Conservation (phyloP, 1,140 invertebrate species). For the Aphaenogaster floridana region DNA sequence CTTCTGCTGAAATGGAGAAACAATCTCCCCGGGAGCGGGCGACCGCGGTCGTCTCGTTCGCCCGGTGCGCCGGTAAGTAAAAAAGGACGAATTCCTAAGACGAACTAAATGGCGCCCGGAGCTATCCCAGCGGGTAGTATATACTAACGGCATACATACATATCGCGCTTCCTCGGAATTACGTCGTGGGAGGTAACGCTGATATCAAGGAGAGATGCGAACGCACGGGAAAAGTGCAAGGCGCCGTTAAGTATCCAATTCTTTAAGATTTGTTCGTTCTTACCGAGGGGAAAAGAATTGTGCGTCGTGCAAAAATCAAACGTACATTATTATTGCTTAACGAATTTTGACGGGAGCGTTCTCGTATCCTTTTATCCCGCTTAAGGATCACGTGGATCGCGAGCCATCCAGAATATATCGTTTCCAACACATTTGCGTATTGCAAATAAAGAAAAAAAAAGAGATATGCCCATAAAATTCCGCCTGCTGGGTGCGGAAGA, state of each 20-base stretch:
- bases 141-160: slow-evolving; percentile 21
- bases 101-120: slow-evolving; percentile 24
- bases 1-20: slow-evolving; percentile 54
- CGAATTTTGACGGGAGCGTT: not conserved
- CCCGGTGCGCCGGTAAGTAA: not conserved
- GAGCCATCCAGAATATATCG: no score
- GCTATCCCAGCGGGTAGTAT: slow-evolving; percentile 20
- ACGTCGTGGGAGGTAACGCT: slow-evolving; percentile 33
- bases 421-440: not conserved
- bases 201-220: slow-evolving; percentile 1
- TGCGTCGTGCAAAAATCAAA: not conserved
- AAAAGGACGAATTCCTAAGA: slow-evolving; percentile 37
- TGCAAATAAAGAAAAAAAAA: not conserved
- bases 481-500: not conserved
- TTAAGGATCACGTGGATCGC: not conserved
- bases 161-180: slow-evolving; percentile 36
- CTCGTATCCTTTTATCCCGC: not conserved
- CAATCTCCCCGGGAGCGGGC: slow-evolving; percentile 22
- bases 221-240: not conserved
- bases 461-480: not conserved
- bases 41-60: not conserved
- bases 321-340: not conserved
- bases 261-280: not conserved
- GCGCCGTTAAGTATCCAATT: not conserved
- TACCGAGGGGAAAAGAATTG: no score